Percentiles rank a stretch among this genome's conserved stretches.
These are phyloP conservation scores for Micronisus gabar DNA, from an alignment of 2,113 vertebrate genomes.

Conservation along the genomic window DNA sequence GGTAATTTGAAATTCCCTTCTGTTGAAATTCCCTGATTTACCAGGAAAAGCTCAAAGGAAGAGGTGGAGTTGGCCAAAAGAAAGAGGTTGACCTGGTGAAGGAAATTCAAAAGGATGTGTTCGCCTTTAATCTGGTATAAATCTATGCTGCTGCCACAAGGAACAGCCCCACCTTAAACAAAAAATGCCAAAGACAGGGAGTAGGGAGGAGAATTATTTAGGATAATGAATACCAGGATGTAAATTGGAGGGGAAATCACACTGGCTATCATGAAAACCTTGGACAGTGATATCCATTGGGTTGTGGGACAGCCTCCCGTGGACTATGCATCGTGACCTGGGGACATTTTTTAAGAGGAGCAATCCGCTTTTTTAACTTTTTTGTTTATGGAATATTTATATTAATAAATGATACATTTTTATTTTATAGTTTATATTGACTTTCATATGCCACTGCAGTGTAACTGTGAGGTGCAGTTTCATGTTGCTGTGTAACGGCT, in stretches of 20 bases:
- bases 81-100: conserved; percentile 1
- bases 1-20: not conserved
- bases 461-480: not conserved
- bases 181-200: conserved; percentile 6
- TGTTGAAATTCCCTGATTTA: not conserved
- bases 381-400: not conserved
- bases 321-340: not conserved
- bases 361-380: not conserved
- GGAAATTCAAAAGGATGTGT: conserved; percentile 25
- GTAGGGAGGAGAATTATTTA: not conserved
- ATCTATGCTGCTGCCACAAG: conserved; percentile 17
- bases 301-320: not conserved
- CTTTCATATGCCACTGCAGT: not conserved
- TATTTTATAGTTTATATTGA: not conserved
- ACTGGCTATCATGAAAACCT: not conserved
- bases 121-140: not conserved
- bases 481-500: not conserved
- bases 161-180: conserved; percentile 49
- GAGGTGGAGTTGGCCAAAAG: conserved; percentile 16
- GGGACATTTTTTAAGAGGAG: not conserved
- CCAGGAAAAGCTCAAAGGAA: conserved; percentile 2
- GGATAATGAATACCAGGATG: conserved; percentile 39
- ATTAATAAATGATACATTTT: not conserved
- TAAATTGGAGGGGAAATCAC: not conserved
- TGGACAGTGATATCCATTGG: not conserved